Evolutionary conservation across 2,888 invertebrate genomes (phyloP), one percentile per base, ranked within the genome.

Genomic region (Hypercompe scribonia): DNA sequence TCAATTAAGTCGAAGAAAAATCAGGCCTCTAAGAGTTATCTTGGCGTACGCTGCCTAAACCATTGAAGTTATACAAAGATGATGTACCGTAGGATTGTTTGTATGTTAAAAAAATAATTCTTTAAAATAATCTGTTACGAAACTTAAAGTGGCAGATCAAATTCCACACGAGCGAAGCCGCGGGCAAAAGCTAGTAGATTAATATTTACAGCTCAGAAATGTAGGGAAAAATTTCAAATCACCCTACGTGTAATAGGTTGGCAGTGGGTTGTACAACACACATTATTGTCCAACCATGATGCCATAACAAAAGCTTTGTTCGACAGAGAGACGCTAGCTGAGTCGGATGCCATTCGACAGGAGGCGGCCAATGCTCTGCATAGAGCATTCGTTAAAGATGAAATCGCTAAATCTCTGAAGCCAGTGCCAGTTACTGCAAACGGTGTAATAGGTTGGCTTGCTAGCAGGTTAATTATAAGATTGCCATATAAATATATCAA

Each of bases 371-470:
- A 81, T 3, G 84, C 85, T 50, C 84, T 93, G 11, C 89, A 91
- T 18, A 88, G 81, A 70, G 86, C 78, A 13, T 72, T 75, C 0
- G 70, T 70, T n/a, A 91, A 90, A 80, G 34, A 76, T 33, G 90
- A 91, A 31, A 78, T 78, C 4, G 69, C 75, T n/a, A 93, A 90
- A 78, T 84, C 89, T 31, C 82, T 95, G 74, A 95, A 95, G 76
- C 95, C 95, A 0, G 92, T 95, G 39, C 95, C 95, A 1, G 70
- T 87, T n/a, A 95, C 95, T 0, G 87, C 91, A 3, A 92, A 92
- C 5, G 94, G 95, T 24, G 50, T 88, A 71, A 87, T 95, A 72
- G 95, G 95, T 65, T 95, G 95, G 95, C 88, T 95, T 15, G 87
- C 91, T 61, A 78, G 87, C 74, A 95, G 91, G 95, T 95, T 70